Evolutionary conservation across 1,140 invertebrate genomes (phyloP), one percentile per base, ranked within the genome.

Genomic region (Eriosoma lanigerum): DNA sequence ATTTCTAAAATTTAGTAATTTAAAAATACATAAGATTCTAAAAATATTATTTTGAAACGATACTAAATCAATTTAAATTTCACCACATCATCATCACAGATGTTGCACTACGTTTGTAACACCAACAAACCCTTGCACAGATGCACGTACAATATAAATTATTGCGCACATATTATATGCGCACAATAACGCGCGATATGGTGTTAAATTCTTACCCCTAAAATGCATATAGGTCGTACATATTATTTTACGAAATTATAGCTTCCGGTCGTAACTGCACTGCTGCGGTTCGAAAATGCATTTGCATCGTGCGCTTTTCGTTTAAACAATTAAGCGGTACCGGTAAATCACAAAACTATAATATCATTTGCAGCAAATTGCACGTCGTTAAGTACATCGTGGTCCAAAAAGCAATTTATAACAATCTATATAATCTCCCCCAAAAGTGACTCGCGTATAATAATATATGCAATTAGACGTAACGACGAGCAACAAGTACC

Each of bases 321-420:
- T 44, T 21, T 21, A 32, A 12, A 72, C 68, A 72, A 72, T 72
- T 72, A 72, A 72, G 21, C 44, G 21, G n/a, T 13, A 48, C 21
- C 68, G 24, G 46, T 72, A 72, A 72, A 72, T 72, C 46, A 72
- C 68, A 17, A 19, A 44, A n/a, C 44, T 12, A 44, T 8, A n/a
- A 21, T 46, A 72, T 72, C 46, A 50, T 48, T 24, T 72, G 68
- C 46, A 72, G n/a, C 68, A 72, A 72, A 72, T 72, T 72, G 46
- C 68, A 50, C 68, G 21, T 6, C 44, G 68, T 72, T 72, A 48
- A 26, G 32, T 46, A 46, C 24, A 15, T 13, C 46, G 32, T 38
- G 32, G 32, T 8, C 46, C 21, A 26, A 72, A 72, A 72, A 26
- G 66, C 24, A 26, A 48, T 48, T 44, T 68, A 38, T 38, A 38